phyloP scores from a whole-genome alignment of 2,797 vertebrate species.

The Scyliorhinus canicula region DNA sequence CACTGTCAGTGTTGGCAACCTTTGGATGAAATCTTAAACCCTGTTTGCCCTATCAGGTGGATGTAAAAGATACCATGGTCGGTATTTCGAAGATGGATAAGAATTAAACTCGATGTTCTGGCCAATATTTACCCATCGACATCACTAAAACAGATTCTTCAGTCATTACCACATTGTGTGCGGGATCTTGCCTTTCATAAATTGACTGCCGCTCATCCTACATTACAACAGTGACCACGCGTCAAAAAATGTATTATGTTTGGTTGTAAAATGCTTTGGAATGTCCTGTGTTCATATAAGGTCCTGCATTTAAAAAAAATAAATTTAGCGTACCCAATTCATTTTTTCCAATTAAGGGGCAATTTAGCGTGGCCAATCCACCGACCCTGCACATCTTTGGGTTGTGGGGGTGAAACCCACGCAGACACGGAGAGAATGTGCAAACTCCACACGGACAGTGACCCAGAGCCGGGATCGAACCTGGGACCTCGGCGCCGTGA shows the following conservation, averaged over 20 bases:
- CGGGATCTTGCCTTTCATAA: neutral
- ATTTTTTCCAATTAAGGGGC: too few relatives aligned
- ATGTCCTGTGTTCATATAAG: neutral
- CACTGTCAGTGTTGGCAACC: neutral
- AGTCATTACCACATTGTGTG: neutral
- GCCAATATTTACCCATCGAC: neutral
- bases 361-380: too few relatives aligned
- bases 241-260: neutral
- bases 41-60: neutral
- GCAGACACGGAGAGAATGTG: too few relatives aligned
- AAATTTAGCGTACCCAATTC: too few relatives aligned
- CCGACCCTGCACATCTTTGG: too few relatives aligned
- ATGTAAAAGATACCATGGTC: neutral
- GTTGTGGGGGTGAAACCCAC: too few relatives aligned
- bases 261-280: neutral
- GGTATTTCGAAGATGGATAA: neutral
- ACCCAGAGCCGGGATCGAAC: too few relatives aligned
- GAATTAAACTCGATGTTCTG: neutral
- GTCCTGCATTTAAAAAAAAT: too few relatives aligned
- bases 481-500: too few relatives aligned
- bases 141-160: neutral
- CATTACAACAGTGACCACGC: neutral
- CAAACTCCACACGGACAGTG: too few relatives aligned
- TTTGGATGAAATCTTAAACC: neutral
- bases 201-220: neutral